Evolutionary conservation across 2,113 vertebrate genomes (phyloP).

Genomic region (Megaceryle maxima): DNA sequence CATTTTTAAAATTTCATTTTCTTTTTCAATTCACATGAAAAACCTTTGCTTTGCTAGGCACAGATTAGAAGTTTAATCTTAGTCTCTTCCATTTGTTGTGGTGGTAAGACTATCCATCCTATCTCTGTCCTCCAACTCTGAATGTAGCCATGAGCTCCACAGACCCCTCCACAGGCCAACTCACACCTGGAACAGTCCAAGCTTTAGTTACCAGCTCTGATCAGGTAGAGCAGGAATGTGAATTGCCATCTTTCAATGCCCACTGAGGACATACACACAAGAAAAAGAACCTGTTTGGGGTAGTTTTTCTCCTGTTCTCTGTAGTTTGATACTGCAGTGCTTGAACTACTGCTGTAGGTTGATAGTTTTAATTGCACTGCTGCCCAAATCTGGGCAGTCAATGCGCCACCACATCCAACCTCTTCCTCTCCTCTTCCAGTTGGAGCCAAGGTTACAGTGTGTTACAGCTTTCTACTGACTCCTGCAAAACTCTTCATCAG

Average conservation of each 20-base stretch:
- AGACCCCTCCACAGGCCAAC: background rate
- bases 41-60: background rate
- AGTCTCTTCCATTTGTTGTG: background rate
- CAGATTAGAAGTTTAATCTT: background rate
- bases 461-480: background rate
- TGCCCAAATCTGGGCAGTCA: background rate
- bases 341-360: background rate
- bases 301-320: background rate
- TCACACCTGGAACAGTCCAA: accelerated
- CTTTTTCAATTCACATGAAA: background rate
- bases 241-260: background rate
- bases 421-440: background rate
- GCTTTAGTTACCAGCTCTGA: background rate
- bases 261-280: background rate
- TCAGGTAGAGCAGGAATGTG: background rate
- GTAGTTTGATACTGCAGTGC: background rate
- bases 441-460: accelerated
- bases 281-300: background rate
- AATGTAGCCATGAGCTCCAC: background rate
- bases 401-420: background rate
- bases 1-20: too few species aligned
- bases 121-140: background rate
- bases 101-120: background rate
- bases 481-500: background rate
- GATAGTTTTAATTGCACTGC: background rate